Evolutionary conservation across 2,888 invertebrate genomes (phyloP), one percentile per base, ranked within the genome.

Genomic region (Leucophora obtusa): DNA sequence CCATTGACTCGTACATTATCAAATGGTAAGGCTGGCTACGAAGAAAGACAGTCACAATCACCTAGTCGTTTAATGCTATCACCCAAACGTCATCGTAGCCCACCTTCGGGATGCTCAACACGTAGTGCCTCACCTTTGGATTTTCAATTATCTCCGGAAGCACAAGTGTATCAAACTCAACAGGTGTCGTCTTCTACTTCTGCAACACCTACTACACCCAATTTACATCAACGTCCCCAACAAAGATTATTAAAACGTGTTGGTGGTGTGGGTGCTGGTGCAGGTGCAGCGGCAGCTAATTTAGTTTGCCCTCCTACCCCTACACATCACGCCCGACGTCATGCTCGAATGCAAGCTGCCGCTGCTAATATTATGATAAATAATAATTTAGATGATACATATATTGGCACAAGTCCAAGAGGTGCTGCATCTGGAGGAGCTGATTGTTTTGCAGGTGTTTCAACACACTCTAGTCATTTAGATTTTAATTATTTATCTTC

Each of bases 231-330:
- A 5, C 87, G 93, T 71, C 94, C 93, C 18, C 94, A 94, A 84
- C 94, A 94, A 2, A 91, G 94, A 79, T 92, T 93, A 1, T 85
- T 94, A 21, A 92, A 93, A 6, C 91, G 94, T 62, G 93, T 93
- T 65, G 88, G 87, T 4, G 88, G 87, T 15, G 87, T 86, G 21
- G 84, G 69, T n/a, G 69, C 65, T 56, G 76, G 68, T 38, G 35
- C 63, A 24, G 76, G 68, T 38, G 35, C 63, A 24, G n/a, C 53
- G 47, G 76, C 82, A 2, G 91, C 92, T 0, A 90, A 91, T 53
- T 92, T 94, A 0, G 93, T 96, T 82, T 96, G 96, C 86, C 96
- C 96, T 3, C 96, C 96, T 0, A 96, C 96, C 0, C 96, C 96
- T 0, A 96, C 96, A 0, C 96, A 96, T 89, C 96, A 96, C 86